Evolutionary conservation across 2,113 vertebrate species (phyloP).

Genomic region (Gopherus evgoodei): DNA sequence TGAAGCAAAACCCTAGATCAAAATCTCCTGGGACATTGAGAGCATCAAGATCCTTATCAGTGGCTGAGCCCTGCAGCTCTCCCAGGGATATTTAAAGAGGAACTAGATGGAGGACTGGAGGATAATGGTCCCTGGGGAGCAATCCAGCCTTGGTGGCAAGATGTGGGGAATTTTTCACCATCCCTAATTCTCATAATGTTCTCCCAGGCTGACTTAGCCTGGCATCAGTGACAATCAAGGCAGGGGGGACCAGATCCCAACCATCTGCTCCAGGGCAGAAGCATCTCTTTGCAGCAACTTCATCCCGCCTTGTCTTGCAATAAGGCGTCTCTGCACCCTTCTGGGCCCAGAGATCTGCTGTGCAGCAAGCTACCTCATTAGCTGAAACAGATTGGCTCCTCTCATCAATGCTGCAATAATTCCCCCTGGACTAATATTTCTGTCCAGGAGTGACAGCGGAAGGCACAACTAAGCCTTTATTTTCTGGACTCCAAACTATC

Average conservation of each 20-base stretch:
- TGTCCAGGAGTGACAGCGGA: slow-evolving; percentile 43
- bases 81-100: not conserved
- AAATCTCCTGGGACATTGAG: not conserved
- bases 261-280: slow-evolving; percentile 37
- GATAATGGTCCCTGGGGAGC: not conserved
- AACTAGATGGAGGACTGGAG: not conserved
- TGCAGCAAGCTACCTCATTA: not conserved
- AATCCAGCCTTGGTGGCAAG: slow-evolving; percentile 29
- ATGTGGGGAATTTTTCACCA: not conserved
- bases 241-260: not conserved
- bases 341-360: not conserved
- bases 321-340: not conserved
- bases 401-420: slow-evolving; percentile 24
- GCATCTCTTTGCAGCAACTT: not conserved
- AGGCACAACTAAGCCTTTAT: slow-evolving; percentile 63
- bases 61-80: slow-evolving; percentile 21
- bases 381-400: slow-evolving; percentile 27
- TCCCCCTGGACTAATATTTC: slow-evolving; percentile 69
- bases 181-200: not conserved
- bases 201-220: accelerated
- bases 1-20: not conserved
- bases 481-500: slow-evolving; percentile 62
- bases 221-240: not conserved
- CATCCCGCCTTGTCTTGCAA: not conserved
- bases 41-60: not conserved